Evolutionary conservation across 2,888 invertebrate species (phyloP).

Genomic region (Caenorhabditis panamensis): DNA sequence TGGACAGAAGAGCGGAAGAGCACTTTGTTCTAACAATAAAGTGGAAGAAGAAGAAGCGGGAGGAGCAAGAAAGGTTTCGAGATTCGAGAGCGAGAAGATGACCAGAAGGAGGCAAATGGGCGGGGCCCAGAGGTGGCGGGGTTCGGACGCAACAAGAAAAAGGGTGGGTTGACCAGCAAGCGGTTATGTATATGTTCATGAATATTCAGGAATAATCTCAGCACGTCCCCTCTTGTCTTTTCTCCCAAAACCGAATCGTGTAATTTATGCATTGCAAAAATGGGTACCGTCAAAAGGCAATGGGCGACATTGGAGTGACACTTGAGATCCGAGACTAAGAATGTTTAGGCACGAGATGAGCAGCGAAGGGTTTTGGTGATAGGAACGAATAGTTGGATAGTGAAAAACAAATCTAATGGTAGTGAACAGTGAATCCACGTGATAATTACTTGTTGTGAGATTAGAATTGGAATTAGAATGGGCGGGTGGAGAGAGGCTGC

Average conservation of each 20-base stretch:
- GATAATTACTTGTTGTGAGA: slow-evolving; percentile 55
- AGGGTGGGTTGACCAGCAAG: slow-evolving; percentile 39
- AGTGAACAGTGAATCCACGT: too few species aligned
- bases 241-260: slow-evolving; percentile 29
- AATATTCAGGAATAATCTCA: slow-evolving; percentile 65
- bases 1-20: background rate
- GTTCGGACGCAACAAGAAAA: slow-evolving; percentile 53
- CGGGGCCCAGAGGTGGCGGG: slow-evolving; percentile 30
- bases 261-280: slow-evolving; percentile 59
- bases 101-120: slow-evolving; percentile 31
- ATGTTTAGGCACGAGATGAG: slow-evolving; percentile 4
- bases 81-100: slow-evolving; percentile 39
- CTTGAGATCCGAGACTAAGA: slow-evolving; percentile 26
- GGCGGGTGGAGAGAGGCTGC: slow-evolving; percentile 1
- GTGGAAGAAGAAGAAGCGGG: slow-evolving; percentile 10
- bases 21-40: background rate
- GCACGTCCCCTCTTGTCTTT: slow-evolving; percentile 28
- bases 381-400: background rate
- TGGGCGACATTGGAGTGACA: slow-evolving; percentile 43
- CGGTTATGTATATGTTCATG: slow-evolving; percentile 63
- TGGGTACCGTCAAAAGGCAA: slow-evolving; percentile 44
- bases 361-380: background rate
- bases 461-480: background rate
- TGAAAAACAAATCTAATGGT: too few species aligned
- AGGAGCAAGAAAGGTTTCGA: slow-evolving; percentile 5